Conservation (phyloP, 2,113 vertebrate species). For the Pithys albifrons region DNA sequence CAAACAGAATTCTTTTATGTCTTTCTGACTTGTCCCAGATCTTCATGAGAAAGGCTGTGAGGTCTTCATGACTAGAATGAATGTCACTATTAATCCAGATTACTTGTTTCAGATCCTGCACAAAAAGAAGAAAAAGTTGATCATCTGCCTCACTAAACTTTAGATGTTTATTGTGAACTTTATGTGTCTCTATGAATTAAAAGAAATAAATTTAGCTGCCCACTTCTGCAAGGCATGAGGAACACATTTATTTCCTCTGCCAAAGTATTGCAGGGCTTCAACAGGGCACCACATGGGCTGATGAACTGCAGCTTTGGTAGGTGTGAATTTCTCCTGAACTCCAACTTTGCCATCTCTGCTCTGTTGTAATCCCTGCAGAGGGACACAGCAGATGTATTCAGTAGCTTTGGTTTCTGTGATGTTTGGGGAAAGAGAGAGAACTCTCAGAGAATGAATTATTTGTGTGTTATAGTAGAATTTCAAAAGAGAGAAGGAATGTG, state of each 20-base stretch:
- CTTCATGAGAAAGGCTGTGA: background rate
- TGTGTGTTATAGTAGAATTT: background rate
- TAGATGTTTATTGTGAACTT: background rate
- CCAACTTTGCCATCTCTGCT: background rate
- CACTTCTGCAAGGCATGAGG: background rate
- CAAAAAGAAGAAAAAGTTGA: background rate
- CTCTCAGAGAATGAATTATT: background rate
- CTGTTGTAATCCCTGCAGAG: background rate
- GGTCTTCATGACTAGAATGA: background rate
- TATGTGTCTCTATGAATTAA: background rate
- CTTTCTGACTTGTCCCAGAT: background rate
- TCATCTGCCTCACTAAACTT: background rate
- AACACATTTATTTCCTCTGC: background rate
- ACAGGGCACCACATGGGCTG: accelerated
- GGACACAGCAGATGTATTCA: background rate
- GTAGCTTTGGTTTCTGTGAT: background rate
- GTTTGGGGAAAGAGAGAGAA: background rate
- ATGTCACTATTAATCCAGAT: background rate
- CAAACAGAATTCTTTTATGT: background rate
- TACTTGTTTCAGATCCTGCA: background rate
- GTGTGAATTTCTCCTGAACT: background rate
- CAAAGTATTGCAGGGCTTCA: background rate
- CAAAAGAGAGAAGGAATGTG: background rate
- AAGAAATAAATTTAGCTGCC: background rate
- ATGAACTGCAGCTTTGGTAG: background rate